Conservation (phyloP, 2,797 vertebrate species). For the Aselliscus stoliczkanus region DNA sequence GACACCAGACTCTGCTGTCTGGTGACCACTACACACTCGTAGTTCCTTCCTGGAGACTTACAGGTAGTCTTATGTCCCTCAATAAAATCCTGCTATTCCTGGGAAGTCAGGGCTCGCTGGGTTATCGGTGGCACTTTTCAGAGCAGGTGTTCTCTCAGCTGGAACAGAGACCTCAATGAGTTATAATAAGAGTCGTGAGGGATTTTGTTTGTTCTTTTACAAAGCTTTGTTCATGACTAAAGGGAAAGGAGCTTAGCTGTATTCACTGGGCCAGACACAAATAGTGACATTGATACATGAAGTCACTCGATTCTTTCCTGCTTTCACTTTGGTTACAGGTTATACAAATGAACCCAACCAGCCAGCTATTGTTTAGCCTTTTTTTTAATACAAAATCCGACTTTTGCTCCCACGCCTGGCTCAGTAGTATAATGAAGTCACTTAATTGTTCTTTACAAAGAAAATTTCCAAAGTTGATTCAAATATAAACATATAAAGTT, state of each 20-base stretch:
- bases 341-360: neutral
- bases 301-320: neutral
- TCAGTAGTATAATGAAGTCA: neutral
- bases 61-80: neutral
- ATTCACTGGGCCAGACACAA: neutral
- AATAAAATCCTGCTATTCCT: too few species aligned
- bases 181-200: neutral
- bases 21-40: neutral
- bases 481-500: neutral
- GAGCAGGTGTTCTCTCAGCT: neutral
- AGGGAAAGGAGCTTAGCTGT: neutral
- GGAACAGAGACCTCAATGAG: neutral
- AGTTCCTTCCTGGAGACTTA: neutral
- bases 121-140: too few species aligned
- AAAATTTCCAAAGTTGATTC: slow-evolving; percentile 1
- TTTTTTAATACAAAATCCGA: neutral
- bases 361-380: neutral
- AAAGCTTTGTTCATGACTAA: neutral
- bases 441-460: neutral
- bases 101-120: neutral
- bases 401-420: neutral
- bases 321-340: neutral
- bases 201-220: neutral
- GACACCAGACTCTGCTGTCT: neutral
- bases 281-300: neutral